phyloP scores from a whole-genome alignment of 1,140 invertebrate genomes.

The Paramacrobiotus metropolitanus region DNA sequence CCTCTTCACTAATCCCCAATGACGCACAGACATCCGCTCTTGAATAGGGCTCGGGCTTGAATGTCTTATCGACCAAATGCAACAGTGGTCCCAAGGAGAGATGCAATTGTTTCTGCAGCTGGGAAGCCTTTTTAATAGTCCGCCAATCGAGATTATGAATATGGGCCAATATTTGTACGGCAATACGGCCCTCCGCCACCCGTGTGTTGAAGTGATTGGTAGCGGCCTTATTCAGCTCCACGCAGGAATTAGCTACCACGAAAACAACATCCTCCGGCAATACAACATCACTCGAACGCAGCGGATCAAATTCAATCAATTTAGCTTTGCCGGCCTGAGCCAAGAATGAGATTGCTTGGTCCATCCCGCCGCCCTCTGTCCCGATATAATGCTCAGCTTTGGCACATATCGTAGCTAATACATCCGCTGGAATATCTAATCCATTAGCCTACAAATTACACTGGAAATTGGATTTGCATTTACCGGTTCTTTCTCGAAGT shows the following conservation, averaged over 20 bases:
- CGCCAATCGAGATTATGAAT: slow-evolving; percentile 35
- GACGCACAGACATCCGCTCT: slow-evolving; percentile 44
- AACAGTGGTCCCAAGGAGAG: slow-evolving; percentile 42
- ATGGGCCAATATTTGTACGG: slow-evolving; percentile 52
- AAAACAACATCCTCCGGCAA: slow-evolving; percentile 60
- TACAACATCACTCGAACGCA: slow-evolving; percentile 45
- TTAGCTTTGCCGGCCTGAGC: slow-evolving; percentile 60
- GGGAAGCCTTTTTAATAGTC: slow-evolving; percentile 22
- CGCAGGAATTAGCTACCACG: slow-evolving; percentile 74
- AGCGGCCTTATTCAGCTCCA: slow-evolving; percentile 75
- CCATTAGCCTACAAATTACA: slow-evolving; percentile 12
- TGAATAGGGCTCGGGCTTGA: slow-evolving; percentile 45
- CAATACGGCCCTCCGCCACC: slow-evolving; percentile 76
- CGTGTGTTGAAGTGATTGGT: slow-evolving; percentile 66
- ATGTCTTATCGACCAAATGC: slow-evolving; percentile 31
- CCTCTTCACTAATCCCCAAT: slow-evolving; percentile 36
- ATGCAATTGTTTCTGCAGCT: too few species aligned
- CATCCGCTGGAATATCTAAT: slow-evolving; percentile 36
- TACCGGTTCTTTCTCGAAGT: too few species aligned
- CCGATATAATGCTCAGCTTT: slow-evolving; percentile 73
- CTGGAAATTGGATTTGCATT: too few species aligned
- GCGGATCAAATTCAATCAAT: slow-evolving; percentile 77
- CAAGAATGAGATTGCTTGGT: slow-evolving; percentile 89
- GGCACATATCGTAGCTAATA: slow-evolving; percentile 64
- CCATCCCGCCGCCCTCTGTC: slow-evolving; percentile 86